These are phyloP conservation scores for Paraescarpia echinospica DNA, from an alignment of 1,140 invertebrate species.

Conservation along the genomic window DNA sequence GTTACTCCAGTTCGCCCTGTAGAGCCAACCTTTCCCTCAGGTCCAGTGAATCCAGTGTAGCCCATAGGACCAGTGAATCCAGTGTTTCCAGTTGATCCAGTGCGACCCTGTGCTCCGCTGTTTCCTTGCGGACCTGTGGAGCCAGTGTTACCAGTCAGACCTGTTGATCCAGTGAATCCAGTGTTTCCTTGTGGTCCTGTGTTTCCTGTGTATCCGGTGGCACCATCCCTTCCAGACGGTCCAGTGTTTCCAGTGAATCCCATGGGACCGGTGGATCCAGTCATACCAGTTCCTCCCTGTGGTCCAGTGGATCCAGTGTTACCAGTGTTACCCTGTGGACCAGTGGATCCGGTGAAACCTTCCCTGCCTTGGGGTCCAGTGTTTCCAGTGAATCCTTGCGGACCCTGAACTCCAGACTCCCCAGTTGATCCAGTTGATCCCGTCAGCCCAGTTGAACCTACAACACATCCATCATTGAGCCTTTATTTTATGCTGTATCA, in stretches of 20 bases:
- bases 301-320: background rate
- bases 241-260: conserved; percentile 9
- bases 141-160: background rate
- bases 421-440: conserved; percentile 8
- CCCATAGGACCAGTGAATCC: conserved; percentile 10
- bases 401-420: conserved; percentile 18
- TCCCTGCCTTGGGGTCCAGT: conserved; percentile 13
- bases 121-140: background rate
- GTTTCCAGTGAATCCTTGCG: conserved; percentile 25
- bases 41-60: background rate
- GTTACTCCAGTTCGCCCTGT: conserved; percentile 17
- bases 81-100: background rate
- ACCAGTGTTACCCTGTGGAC: conserved; percentile 14
- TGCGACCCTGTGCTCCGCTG: background rate
- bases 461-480: background rate
- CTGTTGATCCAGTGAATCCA: background rate
- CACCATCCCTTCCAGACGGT: background rate
- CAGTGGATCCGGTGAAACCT: background rate
- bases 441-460: background rate
- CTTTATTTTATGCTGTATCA: background rate
- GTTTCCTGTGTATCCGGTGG: background rate
- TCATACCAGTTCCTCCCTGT: background rate
- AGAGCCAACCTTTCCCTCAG: background rate
- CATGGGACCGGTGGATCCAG: background rate
- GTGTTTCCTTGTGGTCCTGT: background rate